Evolutionary conservation across 2,113 vertebrate genomes (phyloP).

Genomic region (Myiagra hebetior): DNA sequence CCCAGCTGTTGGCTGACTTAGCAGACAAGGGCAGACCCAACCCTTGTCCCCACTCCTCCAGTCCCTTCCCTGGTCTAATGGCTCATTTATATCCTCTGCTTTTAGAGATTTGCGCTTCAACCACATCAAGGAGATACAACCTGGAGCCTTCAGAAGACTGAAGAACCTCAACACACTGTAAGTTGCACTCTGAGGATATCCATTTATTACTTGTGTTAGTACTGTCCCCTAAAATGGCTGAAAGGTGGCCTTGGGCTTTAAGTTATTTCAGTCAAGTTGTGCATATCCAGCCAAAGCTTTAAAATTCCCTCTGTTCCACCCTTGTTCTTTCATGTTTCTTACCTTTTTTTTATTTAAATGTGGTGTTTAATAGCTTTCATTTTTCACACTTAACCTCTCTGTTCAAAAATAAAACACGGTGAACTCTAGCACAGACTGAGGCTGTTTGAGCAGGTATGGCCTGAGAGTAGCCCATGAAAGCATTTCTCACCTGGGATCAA

Average conservation of each 20-base stretch:
- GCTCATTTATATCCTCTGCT: background rate
- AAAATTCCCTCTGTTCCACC: background rate
- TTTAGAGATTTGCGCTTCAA: constrained; percentile 90
- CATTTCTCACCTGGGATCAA: background rate
- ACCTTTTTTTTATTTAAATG: background rate
- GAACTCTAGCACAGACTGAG: background rate
- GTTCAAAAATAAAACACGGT: background rate
- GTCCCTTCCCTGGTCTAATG: background rate
- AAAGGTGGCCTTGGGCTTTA: background rate
- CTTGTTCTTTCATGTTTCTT: background rate
- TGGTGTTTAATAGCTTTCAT: background rate
- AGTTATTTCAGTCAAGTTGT: background rate
- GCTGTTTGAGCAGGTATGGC: background rate
- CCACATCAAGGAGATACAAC: constrained; percentile 86
- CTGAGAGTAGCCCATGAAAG: background rate
- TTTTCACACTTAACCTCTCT: background rate
- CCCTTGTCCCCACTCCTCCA: background rate
- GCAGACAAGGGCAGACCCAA: background rate
- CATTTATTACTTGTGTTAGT: background rate
- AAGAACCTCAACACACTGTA: constrained; percentile 90
- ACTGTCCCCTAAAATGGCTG: background rate
- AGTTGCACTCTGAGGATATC: constrained; percentile 2
- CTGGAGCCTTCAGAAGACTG: constrained; percentile 80
- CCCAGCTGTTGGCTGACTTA: background rate
- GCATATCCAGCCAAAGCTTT: background rate